Base-by-base conservation (phyloP, 1,140 invertebrate genomes). In the Drosophila pruinosa region DNA sequence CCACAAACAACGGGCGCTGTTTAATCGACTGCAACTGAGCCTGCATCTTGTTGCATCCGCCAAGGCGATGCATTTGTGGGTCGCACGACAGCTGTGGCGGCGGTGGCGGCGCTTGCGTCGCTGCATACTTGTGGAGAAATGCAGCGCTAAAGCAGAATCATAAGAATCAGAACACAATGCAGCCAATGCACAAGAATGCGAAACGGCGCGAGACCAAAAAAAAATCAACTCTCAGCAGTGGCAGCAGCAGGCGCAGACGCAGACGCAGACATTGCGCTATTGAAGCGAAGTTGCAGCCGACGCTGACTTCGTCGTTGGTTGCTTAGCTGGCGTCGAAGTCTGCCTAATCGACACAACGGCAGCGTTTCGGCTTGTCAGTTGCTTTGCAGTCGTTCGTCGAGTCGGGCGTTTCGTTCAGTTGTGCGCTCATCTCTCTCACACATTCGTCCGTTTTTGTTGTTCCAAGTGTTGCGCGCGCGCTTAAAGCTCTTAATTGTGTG, bases 121-220 rank as follows among this genome's bases (percentile, higher is more conserved):
- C 36, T 41, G 78, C 81, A 86, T 86, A 79, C 62, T 72, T 78
- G 61, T 14, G 75, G 81, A 88, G 81, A 86, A 86, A 86, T 86
- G 81, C 78, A 81, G 43, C 57, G 48, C 26, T 17, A 15, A 17
- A 61, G 56, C 36, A 69, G 31, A 21, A 48, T 41, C 56, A 58
- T 17, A 68, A 68, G 81, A 86, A 86, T 86, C 81, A 86, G 81
- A 86, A 86, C 82, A 64, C 78, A 86, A 88, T 50, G 81, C 65
- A 86, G 73, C 65, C 70, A 86, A 81, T 86, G 81, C 81, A 86
- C 81, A 86, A 77, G 81, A 86, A 86, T 85, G 80, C 77, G 52
- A 80, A 75, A 50, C 68, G 61, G 39, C 67, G 47, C 48, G 31
- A 52, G 56, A 50, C 54, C 39, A 56, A 64, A 64, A 56, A 21